Base-by-base conservation (phyloP, 23 tunicate species). In the Ciona savignyi region DNA sequence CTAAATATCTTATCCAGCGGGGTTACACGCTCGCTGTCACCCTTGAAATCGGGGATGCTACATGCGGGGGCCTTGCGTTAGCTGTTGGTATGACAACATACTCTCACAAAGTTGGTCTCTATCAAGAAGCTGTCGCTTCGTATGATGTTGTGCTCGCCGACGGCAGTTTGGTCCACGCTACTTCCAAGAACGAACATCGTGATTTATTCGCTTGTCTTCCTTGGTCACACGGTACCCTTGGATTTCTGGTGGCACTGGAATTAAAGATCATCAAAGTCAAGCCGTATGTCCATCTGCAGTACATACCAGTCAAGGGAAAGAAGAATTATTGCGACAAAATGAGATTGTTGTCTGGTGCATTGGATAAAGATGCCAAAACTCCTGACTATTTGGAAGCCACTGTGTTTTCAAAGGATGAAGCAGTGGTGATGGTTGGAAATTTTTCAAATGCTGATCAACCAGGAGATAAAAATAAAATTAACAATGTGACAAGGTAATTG, bases 41-140 rank as follows among this genome's bases (percentile, higher is more conserved):
- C 0, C 61, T 87, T 15, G 95, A 87, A 81, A 87, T 87, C 19
- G 86, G 78, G 34, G 95, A 87, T 66, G 95, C 95, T 3, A 87
- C 95, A 63, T 87, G 95, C 60, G 95, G 95, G 11, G 95, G 95
- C 6, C 66, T 87, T 24, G 95, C 79, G 11, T 25, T 87, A 75
- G 95, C 95, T 25, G 95, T 87, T 66, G 95, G 95, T 32, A 87
- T 87, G 95, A 87, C 95, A 15, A 87, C 95, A 20, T 77, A 87
- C 66, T 87, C 95, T 2, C 95, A 87, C 34, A 71, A 72, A 27
- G 86, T 81, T 0, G 95, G 95, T 11, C 62, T 87, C 3, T 87
- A 87, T 60, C 95, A 87, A 69, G 95, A 87, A 70, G 51, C 86
- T 23, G 81, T 87, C 27, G 79, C 71, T 34, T 87, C 95, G 27